Evolutionary conservation across 2,113 vertebrate species (phyloP).

Genomic region (Arvicanthis niloticus): DNA sequence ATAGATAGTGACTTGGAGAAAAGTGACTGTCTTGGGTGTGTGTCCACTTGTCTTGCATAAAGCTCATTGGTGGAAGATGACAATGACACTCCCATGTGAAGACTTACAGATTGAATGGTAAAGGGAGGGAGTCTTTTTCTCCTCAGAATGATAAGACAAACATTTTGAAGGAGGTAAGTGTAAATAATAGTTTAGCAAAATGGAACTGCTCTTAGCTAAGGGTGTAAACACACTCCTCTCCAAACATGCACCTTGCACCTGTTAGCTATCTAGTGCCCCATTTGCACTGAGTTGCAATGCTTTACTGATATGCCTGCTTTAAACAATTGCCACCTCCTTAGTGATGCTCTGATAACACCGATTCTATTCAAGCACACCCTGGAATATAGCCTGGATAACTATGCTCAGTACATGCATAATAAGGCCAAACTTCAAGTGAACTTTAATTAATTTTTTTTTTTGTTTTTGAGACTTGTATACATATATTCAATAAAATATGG

Average conservation of each 20-base stretch:
- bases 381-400: neutral
- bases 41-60: neutral
- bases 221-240: neutral
- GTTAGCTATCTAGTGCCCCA: neutral
- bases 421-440: neutral
- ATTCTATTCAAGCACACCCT: neutral
- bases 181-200: neutral
- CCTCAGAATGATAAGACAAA: neutral
- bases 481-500: neutral
- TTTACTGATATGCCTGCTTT: too few species aligned
- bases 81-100: neutral
- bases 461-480: neutral
- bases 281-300: neutral
- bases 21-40: neutral
- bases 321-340: too few species aligned
- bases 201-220: neutral
- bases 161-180: neutral
- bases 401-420: neutral
- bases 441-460: neutral
- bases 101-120: neutral
- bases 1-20: neutral
- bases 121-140: neutral
- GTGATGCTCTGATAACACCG: neutral
- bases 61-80: neutral
- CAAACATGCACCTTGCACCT: neutral